These are phyloP conservation scores for Mongoloraphidia duomilia DNA, from an alignment of 2,888 invertebrate genomes.

Conservation along the genomic window DNA sequence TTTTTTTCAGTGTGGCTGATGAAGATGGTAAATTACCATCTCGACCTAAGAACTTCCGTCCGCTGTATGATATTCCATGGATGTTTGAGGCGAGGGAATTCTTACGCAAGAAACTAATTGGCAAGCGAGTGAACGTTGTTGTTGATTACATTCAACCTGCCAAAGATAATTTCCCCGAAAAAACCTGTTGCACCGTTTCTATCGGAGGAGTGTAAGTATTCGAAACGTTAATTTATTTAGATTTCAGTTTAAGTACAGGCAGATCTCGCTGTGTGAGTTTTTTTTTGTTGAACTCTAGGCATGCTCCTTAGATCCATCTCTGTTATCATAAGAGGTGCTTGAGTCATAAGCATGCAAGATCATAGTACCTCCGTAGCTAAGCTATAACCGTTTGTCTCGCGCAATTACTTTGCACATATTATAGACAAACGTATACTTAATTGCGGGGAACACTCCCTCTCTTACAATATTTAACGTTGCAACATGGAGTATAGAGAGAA, in stretches of 20 bases:
- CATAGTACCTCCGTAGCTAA: slow-evolving; percentile 23
- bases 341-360: slow-evolving; percentile 31
- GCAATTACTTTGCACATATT: too few species aligned
- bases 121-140: slow-evolving; percentile 82
- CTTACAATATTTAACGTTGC: too few species aligned
- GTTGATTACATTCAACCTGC: slow-evolving; percentile 96
- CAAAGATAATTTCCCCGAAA: slow-evolving; percentile 86
- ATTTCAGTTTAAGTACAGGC: not conserved
- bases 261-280: not conserved
- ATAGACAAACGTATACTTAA: too few species aligned
- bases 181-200: slow-evolving; percentile 84
- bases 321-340: slow-evolving; percentile 25
- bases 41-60: slow-evolving; percentile 64
- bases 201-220: slow-evolving; percentile 57
- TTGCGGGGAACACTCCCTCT: too few species aligned
- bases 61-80: slow-evolving; percentile 95
- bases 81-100: slow-evolving; percentile 98
- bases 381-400: not conserved
- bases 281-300: slow-evolving; percentile 14
- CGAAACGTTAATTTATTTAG: slow-evolving; percentile 1
- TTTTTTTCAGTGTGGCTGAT: slow-evolving; percentile 33
- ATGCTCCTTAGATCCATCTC: slow-evolving; percentile 32
- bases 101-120: slow-evolving; percentile 85
- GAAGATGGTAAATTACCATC: slow-evolving; percentile 55
- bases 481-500: too few species aligned